Evolutionary conservation across 2,888 invertebrate genomes (phyloP).

Genomic region (Epirrhoe tristata): DNA sequence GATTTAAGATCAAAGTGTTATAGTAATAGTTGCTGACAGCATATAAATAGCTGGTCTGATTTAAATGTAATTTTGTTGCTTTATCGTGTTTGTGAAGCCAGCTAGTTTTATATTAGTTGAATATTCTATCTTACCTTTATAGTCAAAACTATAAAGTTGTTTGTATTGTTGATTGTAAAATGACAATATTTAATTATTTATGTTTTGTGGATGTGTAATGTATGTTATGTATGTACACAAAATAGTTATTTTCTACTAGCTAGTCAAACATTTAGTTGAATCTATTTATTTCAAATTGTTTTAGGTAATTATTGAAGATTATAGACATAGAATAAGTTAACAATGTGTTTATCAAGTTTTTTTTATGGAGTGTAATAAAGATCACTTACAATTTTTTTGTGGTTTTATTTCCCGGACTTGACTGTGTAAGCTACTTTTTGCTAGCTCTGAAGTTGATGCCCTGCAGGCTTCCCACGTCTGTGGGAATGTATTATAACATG

Average conservation of each 20-base stretch:
- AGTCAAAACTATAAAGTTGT: constrained; percentile 25
- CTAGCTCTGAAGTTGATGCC: background rate
- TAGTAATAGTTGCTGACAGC: background rate
- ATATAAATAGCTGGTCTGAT: constrained; percentile 11
- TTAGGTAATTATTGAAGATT: constrained; percentile 54
- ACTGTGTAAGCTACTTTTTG: no score
- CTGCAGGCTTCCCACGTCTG: no score
- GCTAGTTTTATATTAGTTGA: constrained; percentile 26
- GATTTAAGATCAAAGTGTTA: no score
- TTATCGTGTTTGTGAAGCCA: constrained; percentile 9
- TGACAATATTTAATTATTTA: constrained; percentile 43
- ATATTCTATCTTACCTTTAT: constrained; percentile 9
- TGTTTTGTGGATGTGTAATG: constrained; percentile 33
- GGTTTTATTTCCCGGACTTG: constrained; percentile 47
- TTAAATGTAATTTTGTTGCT: constrained; percentile 13
- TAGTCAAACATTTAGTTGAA: constrained; percentile 66
- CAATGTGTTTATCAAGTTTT: constrained; percentile 65
- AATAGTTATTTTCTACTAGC: constrained; percentile 52
- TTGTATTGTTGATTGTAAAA: constrained; percentile 36
- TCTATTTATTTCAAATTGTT: constrained; percentile 53
- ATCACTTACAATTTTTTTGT: constrained; percentile 55
- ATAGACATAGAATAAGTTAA: constrained; percentile 55
- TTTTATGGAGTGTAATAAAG: constrained; percentile 69
- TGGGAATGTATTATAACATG: no score
- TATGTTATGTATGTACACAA: constrained; percentile 18